These are phyloP conservation scores for Galago senegalensis DNA, from an alignment of 2,797 vertebrate genomes.

Conservation along the genomic window DNA sequence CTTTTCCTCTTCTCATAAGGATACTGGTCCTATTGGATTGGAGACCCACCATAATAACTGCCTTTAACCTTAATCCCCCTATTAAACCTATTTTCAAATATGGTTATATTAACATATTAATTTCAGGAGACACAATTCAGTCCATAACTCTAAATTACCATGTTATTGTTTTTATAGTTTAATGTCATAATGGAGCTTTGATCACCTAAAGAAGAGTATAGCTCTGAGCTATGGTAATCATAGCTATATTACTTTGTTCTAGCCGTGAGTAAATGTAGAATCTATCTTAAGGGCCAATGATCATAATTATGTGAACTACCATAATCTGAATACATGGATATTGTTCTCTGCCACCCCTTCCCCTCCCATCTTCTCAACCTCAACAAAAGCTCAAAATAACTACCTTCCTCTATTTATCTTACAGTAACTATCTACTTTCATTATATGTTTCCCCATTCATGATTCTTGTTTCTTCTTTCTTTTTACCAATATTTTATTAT, in stretches of 20 bases:
- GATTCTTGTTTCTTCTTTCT: not conserved
- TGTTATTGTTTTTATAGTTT: slow-evolving; percentile 3
- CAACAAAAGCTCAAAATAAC: not conserved
- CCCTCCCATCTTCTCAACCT: not conserved
- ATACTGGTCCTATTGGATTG: not conserved
- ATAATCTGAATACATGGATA: not conserved
- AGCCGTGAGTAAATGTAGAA: not conserved
- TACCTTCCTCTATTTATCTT: not conserved
- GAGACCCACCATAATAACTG: not conserved
- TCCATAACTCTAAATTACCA: not conserved
- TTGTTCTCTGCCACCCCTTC: not conserved
- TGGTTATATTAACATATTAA: not conserved
- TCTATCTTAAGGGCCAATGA: not conserved
- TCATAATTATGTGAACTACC: not conserved
- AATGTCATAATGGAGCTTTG: not conserved
- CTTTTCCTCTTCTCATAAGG: not conserved
- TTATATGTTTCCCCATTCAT: not conserved
- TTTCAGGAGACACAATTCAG: not conserved
- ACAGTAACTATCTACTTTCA: not conserved
- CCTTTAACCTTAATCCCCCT: not conserved
- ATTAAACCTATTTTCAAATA: not conserved
- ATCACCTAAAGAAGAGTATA: not conserved
- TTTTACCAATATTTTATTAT: slow-evolving; percentile 51
- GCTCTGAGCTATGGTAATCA: not conserved
- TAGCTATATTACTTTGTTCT: not conserved